Base-by-base conservation (phyloP, 2,113 vertebrate species). In the Piaya cayana region DNA sequence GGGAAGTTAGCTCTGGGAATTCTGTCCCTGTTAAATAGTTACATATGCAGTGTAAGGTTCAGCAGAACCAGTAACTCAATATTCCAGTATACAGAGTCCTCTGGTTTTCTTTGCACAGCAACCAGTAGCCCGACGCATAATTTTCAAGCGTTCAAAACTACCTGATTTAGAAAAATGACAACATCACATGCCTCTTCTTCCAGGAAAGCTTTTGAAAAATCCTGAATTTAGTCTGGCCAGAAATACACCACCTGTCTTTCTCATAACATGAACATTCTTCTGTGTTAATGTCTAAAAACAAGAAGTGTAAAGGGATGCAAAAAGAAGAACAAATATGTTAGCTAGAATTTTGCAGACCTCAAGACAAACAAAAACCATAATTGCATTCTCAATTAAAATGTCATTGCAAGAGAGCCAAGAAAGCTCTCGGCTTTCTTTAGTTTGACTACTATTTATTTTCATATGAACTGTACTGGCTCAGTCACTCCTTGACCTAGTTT, bases 401-500 rank as follows among this genome's bases (percentile, higher is more conserved):
- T 21, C 60, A 79, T 27, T 71, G 59, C 39, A 71, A 42, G 60
- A 50, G 20, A 75, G 26, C 12, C 36, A 70, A 77, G 65, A 92
- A 91, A 70, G 11, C 9, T 82, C 50, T 26, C 47, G 11, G 14
- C 7, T 79, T 82, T 82, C 37, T 69, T 64, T 47, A 55, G 13
- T 17, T 64, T 67, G 49, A 49, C 23, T 63, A 83, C 15, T 58
- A 45, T 12, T 83, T 58, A 59, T 92, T 81, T 94, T 65, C 58
- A 34, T 65, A 49, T 30, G n/a, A 85, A 86, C 52, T 59, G 6
- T 14, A 80, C 34, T 69, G 42, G 27, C 42, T 76, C 30, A 72
- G 71, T 36, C 47, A 58, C 71, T 87, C 37, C 67, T 94, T 80
- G 56, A 89, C 82, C n/a, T 76, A 91, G 52, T 72, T 75, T 95